Percentiles rank a stretch among this genome's conserved stretches.
phyloP scores from a whole-genome alignment of 2,888 invertebrate species.

The Cybosia mesomella region DNA sequence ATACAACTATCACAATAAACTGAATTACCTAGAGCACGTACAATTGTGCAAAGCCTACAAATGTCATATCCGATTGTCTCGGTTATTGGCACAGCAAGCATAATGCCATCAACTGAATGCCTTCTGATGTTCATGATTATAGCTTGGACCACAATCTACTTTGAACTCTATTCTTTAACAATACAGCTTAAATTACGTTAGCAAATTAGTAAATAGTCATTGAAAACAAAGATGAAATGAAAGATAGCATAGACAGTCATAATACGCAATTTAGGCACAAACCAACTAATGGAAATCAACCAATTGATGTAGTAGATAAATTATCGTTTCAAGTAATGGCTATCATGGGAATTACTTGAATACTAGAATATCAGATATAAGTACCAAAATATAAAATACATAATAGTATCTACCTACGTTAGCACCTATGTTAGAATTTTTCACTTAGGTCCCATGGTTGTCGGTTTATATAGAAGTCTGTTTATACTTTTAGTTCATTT shows the following conservation, averaged over 20 bases:
- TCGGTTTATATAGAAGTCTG: too few species aligned
- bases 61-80: slow-evolving; percentile 52
- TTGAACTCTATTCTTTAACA: slow-evolving; percentile 7
- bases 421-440: too few species aligned
- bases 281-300: neutral
- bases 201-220: slow-evolving; percentile 15
- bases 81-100: slow-evolving; percentile 52
- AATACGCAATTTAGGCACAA: neutral
- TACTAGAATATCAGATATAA: too few species aligned
- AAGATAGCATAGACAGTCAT: slow-evolving; percentile 20
- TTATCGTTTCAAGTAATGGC: too few species aligned
- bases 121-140: slow-evolving; percentile 38
- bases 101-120: slow-evolving; percentile 40
- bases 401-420: too few species aligned
- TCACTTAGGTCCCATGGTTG: too few species aligned
- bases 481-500: too few species aligned
- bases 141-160: slow-evolving; percentile 6
- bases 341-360: too few species aligned
- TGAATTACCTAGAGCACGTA: slow-evolving; percentile 32
- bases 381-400: too few species aligned
- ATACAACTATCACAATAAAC: slow-evolving; percentile 16
- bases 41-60: slow-evolving; percentile 51
- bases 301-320: neutral
- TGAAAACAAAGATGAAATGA: slow-evolving; percentile 31
- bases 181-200: slow-evolving; percentile 13